Evolutionary conservation across 1,140 invertebrate species (phyloP), one percentile per base, ranked within the genome.

Genomic region (Neodiprion virginianus): DNA sequence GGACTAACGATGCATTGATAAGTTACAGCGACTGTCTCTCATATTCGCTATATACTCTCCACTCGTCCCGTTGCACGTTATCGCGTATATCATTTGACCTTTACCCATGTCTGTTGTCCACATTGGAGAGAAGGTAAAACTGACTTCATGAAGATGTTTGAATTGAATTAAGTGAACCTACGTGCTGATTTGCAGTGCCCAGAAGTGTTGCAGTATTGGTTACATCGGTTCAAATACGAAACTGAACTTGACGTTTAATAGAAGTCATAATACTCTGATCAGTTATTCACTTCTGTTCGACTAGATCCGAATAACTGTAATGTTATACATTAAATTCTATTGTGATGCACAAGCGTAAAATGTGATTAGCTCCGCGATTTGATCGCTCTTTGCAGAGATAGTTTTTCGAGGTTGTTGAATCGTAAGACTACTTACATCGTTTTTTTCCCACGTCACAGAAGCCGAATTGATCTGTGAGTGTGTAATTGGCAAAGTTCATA

Each of bases 1-100:
- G 53, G 11, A 17, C 53, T 61, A 61, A 61, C 53, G 53, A 61
- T 61, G 53, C 53, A 61, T 61, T 61, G 53, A 61, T 61, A 17
- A 61, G 53, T 61, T 61, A 14, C n/a, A 61, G 53, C 8, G n/a
- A 61, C 53, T 61, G 53, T 61, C 53, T 61, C 53, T 61, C 8
- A 17, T 12, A 12, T 61, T 12, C 53, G 53, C 53, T 4, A 21
- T 21, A 21, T 21, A 17, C 53, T 61, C 53, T 40, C 28, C 11
- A 61, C 11, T 14, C 53, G 53, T 17, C 53, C 11, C 4, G n/a
- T 7, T 61, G 11, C 0, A 17, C 53, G 53, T 12, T 61, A 61
- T 61, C n/a, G 53, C 53, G n/a, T 61, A 17, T 61, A 61, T 61
- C 53, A 61, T 5, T 17, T 8, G 53, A 61, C n/a, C 53, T 17